phyloP scores from a whole-genome alignment of 2,113 vertebrate genomes.

The Lipotes vexillifer region DNA sequence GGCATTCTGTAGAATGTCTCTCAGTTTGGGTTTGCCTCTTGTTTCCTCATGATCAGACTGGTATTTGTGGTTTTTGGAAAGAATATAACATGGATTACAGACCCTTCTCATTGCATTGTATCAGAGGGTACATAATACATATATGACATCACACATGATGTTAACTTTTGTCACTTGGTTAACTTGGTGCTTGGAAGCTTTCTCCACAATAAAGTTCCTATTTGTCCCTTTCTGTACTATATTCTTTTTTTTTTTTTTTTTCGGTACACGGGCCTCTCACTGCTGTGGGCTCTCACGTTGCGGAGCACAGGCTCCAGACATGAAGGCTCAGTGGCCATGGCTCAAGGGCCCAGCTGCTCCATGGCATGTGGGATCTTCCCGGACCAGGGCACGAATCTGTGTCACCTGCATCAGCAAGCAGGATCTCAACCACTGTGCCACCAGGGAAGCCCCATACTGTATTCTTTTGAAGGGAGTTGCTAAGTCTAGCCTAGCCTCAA shows the following conservation, averaged over 20 bases:
- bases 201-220: background rate
- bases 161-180: background rate
- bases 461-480: background rate
- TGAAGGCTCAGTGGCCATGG: no score
- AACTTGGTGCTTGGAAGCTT: background rate
- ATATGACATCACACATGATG: background rate
- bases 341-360: no score
- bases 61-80: background rate
- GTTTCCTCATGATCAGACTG: background rate
- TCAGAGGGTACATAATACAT: no score
- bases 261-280: no score
- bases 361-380: no score
- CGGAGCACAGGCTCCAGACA: no score
- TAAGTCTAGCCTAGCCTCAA: background rate
- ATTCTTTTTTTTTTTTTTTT: no score
- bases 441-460: no score
- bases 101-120: accelerated
- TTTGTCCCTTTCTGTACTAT: background rate
- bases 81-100: accelerated
- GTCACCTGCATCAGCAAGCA: no score
- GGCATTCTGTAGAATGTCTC: no score
- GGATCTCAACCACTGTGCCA: no score
- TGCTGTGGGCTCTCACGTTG: no score
- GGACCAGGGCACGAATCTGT: accelerated
- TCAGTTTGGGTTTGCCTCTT: background rate